Evolutionary conservation across 2,113 vertebrate species (phyloP).

Genomic region (Pelecanus crispus): DNA sequence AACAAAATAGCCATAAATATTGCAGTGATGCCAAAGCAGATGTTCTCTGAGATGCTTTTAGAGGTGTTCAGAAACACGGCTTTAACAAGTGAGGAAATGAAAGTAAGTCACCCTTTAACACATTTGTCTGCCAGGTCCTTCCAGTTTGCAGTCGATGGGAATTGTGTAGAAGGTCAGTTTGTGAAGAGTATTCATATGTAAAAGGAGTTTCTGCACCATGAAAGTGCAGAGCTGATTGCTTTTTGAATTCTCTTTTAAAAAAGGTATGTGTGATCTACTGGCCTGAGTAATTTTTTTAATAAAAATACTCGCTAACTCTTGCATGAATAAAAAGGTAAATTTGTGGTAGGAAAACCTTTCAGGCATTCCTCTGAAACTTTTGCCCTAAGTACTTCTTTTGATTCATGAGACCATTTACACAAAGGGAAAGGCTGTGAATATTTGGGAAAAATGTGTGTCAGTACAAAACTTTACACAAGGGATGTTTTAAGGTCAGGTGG

Average conservation of each 20-base stretch:
- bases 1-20: constrained; percentile 30
- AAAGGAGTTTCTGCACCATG: not conserved
- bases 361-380: not conserved
- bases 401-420: not conserved
- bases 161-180: not conserved
- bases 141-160: not conserved
- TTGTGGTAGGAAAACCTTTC: not conserved
- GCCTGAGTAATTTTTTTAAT: not conserved
- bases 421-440: not conserved
- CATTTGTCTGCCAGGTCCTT: not conserved
- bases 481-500: not conserved
- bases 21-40: not conserved
- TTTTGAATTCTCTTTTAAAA: not conserved
- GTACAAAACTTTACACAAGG: not conserved
- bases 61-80: not conserved
- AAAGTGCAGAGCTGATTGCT: not conserved
- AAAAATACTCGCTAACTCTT: not conserved
- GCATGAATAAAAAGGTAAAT: not conserved
- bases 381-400: not conserved
- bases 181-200: not conserved
- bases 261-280: not conserved
- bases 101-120: not conserved
- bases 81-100: not conserved
- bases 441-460: not conserved
- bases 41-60: not conserved